phyloP scores from a whole-genome alignment of 2,888 invertebrate species.

The Papilio demoleus region DNA sequence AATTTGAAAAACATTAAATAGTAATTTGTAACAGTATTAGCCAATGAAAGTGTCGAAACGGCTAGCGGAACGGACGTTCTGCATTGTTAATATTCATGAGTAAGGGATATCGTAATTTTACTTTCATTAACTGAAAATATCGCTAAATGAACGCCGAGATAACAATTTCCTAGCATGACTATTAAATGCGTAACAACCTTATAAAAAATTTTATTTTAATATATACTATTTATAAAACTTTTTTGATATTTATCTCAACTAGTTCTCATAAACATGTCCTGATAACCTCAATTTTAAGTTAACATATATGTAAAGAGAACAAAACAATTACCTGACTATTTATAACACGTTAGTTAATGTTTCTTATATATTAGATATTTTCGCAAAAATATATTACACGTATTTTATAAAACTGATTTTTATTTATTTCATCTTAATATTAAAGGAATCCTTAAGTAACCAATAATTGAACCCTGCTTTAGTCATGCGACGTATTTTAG shows the following conservation, averaged over 20 bases:
- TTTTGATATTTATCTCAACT: constrained; percentile 1
- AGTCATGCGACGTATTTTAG: neutral
- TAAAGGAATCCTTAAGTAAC: neutral
- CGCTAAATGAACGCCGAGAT: neutral
- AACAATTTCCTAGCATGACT: neutral
- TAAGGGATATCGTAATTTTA: constrained; percentile 41
- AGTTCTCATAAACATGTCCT: constrained; percentile 19
- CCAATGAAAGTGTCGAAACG: constrained; percentile 45
- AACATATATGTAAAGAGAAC: constrained; percentile 28
- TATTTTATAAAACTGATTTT: too few species aligned
- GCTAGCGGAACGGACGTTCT: constrained; percentile 26
- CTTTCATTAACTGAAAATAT: neutral
- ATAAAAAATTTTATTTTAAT: too few species aligned
- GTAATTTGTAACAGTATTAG: constrained; percentile 43
- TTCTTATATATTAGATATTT: too few species aligned
- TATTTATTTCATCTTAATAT: too few species aligned
- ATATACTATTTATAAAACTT: too few species aligned
- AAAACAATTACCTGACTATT: constrained; percentile 12
- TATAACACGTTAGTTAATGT: neutral
- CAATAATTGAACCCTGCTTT: neutral
- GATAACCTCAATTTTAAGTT: constrained; percentile 21
- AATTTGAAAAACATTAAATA: too few species aligned
- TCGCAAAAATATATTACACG: too few species aligned
- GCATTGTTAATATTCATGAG: constrained; percentile 55
- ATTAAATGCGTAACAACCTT: too few species aligned